Percentiles rank a stretch among this genome's conserved stretches.
These are phyloP conservation scores for Chiridota heheva DNA, from an alignment of 35 echinoderm and acorn worm species.

Conservation along the genomic window DNA sequence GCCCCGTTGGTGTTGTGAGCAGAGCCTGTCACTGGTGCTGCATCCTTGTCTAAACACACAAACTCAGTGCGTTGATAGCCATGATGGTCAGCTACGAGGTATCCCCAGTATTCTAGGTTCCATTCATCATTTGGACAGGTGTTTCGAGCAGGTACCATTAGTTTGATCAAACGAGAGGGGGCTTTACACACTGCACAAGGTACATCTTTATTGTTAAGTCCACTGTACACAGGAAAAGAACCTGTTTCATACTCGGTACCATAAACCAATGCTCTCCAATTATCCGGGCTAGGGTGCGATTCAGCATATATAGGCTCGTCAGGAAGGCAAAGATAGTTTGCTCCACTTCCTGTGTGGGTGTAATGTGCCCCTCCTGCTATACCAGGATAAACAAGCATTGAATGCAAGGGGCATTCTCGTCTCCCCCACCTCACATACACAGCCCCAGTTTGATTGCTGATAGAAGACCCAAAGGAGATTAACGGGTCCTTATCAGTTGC, in stretches of 20 bases:
- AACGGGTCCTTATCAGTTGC: background rate
- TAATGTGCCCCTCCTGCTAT: slow-evolving; percentile 25
- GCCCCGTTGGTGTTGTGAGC: slow-evolving; percentile 23
- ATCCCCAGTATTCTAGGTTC: slow-evolving; percentile 37
- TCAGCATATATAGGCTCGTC: slow-evolving; percentile 37
- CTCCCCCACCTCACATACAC: slow-evolving; percentile 42
- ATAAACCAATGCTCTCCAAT: slow-evolving; percentile 1
- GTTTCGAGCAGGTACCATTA: slow-evolving; percentile 46
- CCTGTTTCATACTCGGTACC: slow-evolving; percentile 40
- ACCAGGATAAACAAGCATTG: slow-evolving; percentile 25
- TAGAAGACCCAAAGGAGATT: background rate
- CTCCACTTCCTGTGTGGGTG: slow-evolving; percentile 25
- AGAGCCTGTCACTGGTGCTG: slow-evolving; percentile 3
- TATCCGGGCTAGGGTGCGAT: background rate
- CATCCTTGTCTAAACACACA: background rate
- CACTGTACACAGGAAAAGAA: background rate
- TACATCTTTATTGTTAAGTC: slow-evolving; percentile 1
- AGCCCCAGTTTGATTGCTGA: slow-evolving; percentile 7
- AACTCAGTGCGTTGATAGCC: slow-evolving; percentile 23
- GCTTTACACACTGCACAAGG: slow-evolving; percentile 21
- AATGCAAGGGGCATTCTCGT: background rate
- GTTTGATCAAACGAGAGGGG: background rate
- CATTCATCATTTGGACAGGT: slow-evolving; percentile 15
- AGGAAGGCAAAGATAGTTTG: slow-evolving; percentile 38
- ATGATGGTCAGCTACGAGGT: slow-evolving; percentile 30